Evolutionary conservation across 2,113 vertebrate species (phyloP).

Genomic region (Origma solitaria): DNA sequence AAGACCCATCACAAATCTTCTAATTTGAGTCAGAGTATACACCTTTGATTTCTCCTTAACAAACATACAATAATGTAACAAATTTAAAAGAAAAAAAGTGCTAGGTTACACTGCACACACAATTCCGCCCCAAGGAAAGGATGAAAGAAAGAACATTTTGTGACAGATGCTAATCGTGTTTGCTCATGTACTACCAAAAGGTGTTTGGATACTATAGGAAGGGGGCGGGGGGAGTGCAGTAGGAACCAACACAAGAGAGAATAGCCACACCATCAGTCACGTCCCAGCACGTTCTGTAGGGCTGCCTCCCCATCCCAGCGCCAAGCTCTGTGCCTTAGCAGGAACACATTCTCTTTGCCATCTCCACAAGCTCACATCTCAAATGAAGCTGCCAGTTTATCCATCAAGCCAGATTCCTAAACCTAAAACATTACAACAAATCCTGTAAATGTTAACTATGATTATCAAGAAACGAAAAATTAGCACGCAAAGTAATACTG

Average conservation of each 20-base stretch:
- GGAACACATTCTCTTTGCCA: not conserved
- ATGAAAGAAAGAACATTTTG: constrained; percentile 35
- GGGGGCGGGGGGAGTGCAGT: not conserved
- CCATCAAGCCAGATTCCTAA: not conserved
- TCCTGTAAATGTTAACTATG: not conserved
- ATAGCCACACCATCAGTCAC: not conserved
- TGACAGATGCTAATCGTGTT: constrained; percentile 37
- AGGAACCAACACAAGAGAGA: not conserved
- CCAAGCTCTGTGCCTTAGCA: not conserved
- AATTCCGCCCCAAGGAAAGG: constrained; percentile 5
- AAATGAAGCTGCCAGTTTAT: not conserved
- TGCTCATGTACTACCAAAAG: constrained; percentile 12
- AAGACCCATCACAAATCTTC: not conserved
- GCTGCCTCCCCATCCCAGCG: not conserved
- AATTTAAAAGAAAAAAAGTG: not conserved
- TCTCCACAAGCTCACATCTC: not conserved
- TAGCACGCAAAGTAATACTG: not conserved
- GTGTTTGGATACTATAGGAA: not conserved
- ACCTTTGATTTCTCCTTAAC: not conserved
- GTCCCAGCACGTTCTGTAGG: not conserved
- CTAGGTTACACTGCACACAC: not conserved
- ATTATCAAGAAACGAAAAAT: not conserved
- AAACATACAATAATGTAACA: not conserved
- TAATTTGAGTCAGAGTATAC: not conserved
- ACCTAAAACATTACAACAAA: not conserved